Evolutionary conservation across 2,113 vertebrate species (phyloP).

Genomic region (Lepisosteus oculatus): DNA sequence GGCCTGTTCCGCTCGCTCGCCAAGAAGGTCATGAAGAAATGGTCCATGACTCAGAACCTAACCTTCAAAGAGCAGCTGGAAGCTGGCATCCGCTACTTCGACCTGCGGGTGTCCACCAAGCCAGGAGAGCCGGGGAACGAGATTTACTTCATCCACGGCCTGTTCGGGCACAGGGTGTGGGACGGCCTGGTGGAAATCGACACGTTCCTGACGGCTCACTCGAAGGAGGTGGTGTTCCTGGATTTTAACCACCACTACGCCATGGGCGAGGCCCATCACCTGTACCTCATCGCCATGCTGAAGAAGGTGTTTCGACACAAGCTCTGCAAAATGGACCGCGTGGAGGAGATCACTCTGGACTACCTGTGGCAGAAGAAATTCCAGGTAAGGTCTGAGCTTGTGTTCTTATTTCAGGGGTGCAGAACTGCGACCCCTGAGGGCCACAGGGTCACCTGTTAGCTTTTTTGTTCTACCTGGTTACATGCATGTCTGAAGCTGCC

Average conservation of each 20-base stretch:
- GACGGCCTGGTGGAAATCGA: slow-evolving; percentile 87
- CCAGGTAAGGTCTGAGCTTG: slow-evolving; percentile 67
- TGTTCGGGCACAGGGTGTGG: slow-evolving; percentile 89
- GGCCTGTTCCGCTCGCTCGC: slow-evolving; percentile 69
- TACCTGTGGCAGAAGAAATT: slow-evolving; percentile 83
- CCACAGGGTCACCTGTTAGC: too few species aligned
- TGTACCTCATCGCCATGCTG: slow-evolving; percentile 75
- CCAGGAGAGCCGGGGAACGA: slow-evolving; percentile 79
- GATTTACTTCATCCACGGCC: slow-evolving; percentile 92
- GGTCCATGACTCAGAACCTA: slow-evolving; percentile 89
- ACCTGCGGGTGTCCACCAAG: slow-evolving; percentile 94
- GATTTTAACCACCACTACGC: slow-evolving; percentile 98
- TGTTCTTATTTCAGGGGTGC: background rate
- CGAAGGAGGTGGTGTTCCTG: slow-evolving; percentile 81
- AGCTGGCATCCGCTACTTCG: slow-evolving; percentile 94
- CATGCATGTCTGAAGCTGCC: too few species aligned
- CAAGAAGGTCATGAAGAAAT: slow-evolving; percentile 85
- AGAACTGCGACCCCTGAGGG: too few species aligned
- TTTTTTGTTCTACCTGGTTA: too few species aligned
- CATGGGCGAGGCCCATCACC: slow-evolving; percentile 85
- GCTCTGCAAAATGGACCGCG: slow-evolving; percentile 72
- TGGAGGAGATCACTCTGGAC: slow-evolving; percentile 79
- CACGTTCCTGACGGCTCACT: slow-evolving; percentile 76
- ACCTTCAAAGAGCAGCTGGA: slow-evolving; percentile 92
- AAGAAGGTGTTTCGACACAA: slow-evolving; percentile 81